Percentiles rank a stretch among this genome's conserved stretches.
phyloP scores from a whole-genome alignment of 2,113 vertebrate species.

The Bos javanicus region DNA sequence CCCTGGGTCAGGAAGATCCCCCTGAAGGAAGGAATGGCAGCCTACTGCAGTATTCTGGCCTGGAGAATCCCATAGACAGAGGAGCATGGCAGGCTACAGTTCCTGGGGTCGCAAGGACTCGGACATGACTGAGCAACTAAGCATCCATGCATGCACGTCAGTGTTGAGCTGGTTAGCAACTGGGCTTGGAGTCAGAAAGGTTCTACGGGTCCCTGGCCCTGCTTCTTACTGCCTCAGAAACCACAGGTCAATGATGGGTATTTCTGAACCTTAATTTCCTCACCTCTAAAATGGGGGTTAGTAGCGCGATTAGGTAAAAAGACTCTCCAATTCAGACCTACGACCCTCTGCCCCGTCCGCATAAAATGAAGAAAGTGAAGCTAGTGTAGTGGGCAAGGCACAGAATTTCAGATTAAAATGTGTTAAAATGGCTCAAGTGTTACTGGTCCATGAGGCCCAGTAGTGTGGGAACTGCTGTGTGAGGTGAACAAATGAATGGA shows the following conservation, averaged over 20 bases:
- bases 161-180: too few species aligned
- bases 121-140: not conserved
- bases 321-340: not conserved
- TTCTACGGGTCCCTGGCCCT: not conserved
- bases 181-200: not conserved
- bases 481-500: not conserved
- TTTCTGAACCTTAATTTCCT: not conserved
- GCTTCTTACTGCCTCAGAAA: not conserved
- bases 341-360: rapidly evolving
- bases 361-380: not conserved
- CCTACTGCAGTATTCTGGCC: not conserved
- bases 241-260: not conserved
- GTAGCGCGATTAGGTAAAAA: not conserved
- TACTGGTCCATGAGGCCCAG: not conserved
- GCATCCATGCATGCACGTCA: not conserved
- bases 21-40: not conserved
- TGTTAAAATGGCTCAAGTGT: not conserved
- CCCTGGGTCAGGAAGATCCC: not conserved
- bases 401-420: not conserved
- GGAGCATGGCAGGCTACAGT: not conserved
- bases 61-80: not conserved
- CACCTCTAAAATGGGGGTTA: not conserved
- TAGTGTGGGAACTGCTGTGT: not conserved
- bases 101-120: not conserved
- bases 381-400: not conserved